Percentiles rank a stretch among this genome's conserved stretches.
These are phyloP conservation scores for Psilopogon haemacephalus DNA, from an alignment of 2,113 vertebrate genomes.

Conservation along the genomic window DNA sequence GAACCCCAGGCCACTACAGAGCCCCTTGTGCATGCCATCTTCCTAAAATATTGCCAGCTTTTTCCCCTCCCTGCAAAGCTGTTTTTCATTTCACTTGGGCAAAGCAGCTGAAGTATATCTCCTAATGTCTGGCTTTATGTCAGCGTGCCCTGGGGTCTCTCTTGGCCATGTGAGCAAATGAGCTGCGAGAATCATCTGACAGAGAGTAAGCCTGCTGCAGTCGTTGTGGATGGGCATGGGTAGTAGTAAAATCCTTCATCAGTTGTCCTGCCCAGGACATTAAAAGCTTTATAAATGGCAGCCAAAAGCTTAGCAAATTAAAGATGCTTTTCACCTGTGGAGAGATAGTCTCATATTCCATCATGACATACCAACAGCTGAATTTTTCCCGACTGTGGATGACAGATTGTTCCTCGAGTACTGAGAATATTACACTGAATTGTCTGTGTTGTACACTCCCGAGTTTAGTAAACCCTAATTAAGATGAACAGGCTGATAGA, in stretches of 20 bases:
- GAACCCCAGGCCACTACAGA: background rate
- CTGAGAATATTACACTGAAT: background rate
- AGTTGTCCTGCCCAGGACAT: background rate
- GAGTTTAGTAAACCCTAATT: background rate
- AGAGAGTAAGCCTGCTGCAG: background rate
- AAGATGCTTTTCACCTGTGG: background rate
- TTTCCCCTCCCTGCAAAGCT: background rate
- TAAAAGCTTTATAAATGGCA: background rate
- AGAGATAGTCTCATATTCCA: background rate
- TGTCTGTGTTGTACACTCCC: background rate
- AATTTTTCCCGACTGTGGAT: background rate
- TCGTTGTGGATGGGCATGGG: accelerated
- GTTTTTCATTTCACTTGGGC: background rate
- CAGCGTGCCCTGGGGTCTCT: accelerated
- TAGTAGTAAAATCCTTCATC: background rate
- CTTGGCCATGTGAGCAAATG: background rate
- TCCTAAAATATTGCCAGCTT: background rate
- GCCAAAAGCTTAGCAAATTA: background rate
- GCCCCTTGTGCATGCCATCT: background rate
- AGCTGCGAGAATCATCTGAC: background rate
- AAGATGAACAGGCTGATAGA: background rate
- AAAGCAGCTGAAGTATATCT: accelerated
- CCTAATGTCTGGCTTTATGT: background rate
- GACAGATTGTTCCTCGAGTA: background rate
- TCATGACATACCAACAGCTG: background rate